Evolutionary conservation across 1,140 invertebrate species (phyloP).

Genomic region (Habropoda laboriosa): DNA sequence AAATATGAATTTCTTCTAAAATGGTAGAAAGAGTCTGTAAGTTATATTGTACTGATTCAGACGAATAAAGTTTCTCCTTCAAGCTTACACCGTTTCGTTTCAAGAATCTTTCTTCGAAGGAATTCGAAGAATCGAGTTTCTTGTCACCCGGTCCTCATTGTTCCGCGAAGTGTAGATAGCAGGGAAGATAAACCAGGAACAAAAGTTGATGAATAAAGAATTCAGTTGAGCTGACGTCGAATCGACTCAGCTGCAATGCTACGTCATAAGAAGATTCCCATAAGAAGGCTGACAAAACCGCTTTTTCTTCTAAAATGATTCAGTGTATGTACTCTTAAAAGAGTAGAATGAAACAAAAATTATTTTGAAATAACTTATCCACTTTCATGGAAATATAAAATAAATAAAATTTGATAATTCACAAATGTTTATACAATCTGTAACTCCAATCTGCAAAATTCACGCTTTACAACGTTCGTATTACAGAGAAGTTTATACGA

Average conservation of each 20-base stretch:
- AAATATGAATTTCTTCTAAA: neutral
- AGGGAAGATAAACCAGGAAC: neutral
- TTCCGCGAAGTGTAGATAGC: conserved; percentile 1
- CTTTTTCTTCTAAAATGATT: neutral
- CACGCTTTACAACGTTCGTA: neutral
- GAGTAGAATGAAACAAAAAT: too few species aligned
- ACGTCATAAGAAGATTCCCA: neutral
- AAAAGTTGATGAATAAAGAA: conserved; percentile 8
- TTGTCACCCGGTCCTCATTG: neutral
- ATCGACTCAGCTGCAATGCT: neutral
- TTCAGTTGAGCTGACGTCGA: neutral
- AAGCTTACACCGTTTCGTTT: too few species aligned
- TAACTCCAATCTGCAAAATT: neutral
- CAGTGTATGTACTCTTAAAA: too few species aligned
- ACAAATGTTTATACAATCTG: too few species aligned
- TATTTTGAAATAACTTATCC: too few species aligned
- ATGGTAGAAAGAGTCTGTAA: neutral
- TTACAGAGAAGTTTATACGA: too few species aligned
- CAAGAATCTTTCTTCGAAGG: too few species aligned
- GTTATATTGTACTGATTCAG: too few species aligned
- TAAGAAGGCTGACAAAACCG: neutral
- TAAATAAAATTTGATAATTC: too few species aligned
- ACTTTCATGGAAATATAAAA: too few species aligned
- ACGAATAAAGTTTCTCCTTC: too few species aligned
- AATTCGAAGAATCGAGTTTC: neutral